Conservation (phyloP, 2,113 vertebrate genomes). For the Caranx ignobilis region DNA sequence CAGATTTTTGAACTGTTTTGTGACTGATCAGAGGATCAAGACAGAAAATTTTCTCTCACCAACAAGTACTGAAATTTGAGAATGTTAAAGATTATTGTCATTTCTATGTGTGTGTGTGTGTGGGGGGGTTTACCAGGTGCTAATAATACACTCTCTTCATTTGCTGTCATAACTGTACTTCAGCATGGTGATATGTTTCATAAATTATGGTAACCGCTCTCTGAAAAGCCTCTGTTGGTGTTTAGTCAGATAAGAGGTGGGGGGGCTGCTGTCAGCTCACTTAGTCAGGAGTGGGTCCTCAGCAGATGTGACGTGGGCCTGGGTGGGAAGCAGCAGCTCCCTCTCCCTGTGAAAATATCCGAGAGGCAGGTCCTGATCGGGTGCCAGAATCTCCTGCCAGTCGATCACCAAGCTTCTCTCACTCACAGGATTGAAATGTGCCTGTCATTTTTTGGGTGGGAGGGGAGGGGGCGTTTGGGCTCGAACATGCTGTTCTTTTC, state of each 20-base stretch:
- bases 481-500: slow-evolving; percentile 70
- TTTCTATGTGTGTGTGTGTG: too few relatives aligned
- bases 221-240: slow-evolving; percentile 29
- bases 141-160: neutral
- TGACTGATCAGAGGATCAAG: neutral
- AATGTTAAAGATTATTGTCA: neutral
- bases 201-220: slow-evolving; percentile 31
- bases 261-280: slow-evolving; percentile 55
- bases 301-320: slow-evolving; percentile 80
- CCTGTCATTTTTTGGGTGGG: slow-evolving; percentile 75
- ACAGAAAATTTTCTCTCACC: neutral
- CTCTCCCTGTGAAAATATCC: slow-evolving; percentile 66
- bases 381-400: slow-evolving; percentile 72
- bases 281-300: slow-evolving; percentile 65
- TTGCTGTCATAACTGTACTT: neutral
- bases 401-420: slow-evolving; percentile 63
- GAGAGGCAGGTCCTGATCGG: slow-evolving; percentile 65
- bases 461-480: slow-evolving; percentile 58
- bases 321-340: slow-evolving; percentile 65
- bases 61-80: neutral
- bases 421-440: slow-evolving; percentile 78
- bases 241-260: slow-evolving; percentile 55
- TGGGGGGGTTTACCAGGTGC: neutral
- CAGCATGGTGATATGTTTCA: neutral
- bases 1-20: neutral